A percentile compares a stretch with the other conserved stretches of the same genome.
These are phyloP conservation scores for Lepidurus apus DNA, from an alignment of 1,140 invertebrate species.

Conservation along the genomic window DNA sequence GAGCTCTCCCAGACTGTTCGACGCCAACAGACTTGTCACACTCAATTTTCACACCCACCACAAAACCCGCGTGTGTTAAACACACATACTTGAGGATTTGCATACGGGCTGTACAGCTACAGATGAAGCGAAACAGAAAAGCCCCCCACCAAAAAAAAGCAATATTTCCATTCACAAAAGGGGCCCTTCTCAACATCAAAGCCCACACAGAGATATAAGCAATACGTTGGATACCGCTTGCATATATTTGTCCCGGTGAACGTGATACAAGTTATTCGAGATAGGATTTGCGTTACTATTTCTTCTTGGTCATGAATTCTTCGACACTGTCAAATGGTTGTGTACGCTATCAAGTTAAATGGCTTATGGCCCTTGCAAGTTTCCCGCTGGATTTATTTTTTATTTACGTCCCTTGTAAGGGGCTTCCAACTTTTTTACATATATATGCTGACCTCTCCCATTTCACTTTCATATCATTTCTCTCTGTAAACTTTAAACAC, in stretches of 20 bases:
- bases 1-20: conserved; percentile 14
- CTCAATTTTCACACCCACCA: conserved; percentile 10
- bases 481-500: too few species aligned
- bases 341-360: background rate
- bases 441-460: too few species aligned
- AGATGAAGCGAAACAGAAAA: background rate
- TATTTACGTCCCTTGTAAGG: too few species aligned
- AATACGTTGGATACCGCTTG: background rate
- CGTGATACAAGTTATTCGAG: conserved; percentile 1
- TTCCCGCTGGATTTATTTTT: background rate
- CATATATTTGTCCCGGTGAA: background rate
- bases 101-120: background rate
- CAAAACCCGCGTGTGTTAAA: conserved; percentile 4
- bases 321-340: background rate
- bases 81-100: conserved; percentile 8
- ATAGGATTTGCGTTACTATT: background rate
- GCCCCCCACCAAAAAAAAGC: background rate
- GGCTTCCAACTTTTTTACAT: too few species aligned
- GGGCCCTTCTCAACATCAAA: background rate
- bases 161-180: background rate
- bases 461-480: too few species aligned
- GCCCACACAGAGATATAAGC: background rate
- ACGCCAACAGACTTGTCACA: conserved; percentile 8
- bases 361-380: background rate
- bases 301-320: background rate